Conservation (phyloP, 2,113 vertebrate genomes). For the Puntigrus tetrazona region DNA sequence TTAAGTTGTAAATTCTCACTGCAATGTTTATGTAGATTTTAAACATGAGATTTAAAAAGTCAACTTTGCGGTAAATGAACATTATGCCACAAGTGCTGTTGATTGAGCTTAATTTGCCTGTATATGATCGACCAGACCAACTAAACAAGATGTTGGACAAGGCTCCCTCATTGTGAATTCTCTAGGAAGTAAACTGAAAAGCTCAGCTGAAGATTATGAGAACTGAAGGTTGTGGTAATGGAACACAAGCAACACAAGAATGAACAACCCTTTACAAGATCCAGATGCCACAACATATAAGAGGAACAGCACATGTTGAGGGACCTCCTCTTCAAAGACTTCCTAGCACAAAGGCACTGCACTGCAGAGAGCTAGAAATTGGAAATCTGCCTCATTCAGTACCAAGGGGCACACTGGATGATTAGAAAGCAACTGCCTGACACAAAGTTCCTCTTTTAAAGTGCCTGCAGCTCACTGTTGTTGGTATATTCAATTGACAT, state of each 20-base stretch:
- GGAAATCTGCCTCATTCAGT: constrained; percentile 40
- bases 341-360: constrained; percentile 22
- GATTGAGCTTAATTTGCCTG: background rate
- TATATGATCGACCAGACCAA: background rate
- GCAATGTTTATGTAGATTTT: background rate
- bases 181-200: background rate
- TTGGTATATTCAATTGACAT: constrained; percentile 51
- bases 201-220: constrained; percentile 28
- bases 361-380: constrained; percentile 46
- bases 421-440: constrained; percentile 46
- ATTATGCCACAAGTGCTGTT: background rate
- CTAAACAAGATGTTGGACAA: background rate
- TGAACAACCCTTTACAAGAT: constrained; percentile 27
- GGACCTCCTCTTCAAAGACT: constrained; percentile 30
- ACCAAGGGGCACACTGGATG: constrained; percentile 7
- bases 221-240: constrained; percentile 40
- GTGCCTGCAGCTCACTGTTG: background rate
- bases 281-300: constrained; percentile 44
- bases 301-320: constrained; percentile 6
- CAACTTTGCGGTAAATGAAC: background rate
- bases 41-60: background rate
- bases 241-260: constrained; percentile 22
- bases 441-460: constrained; percentile 4
- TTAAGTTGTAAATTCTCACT: background rate
- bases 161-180: background rate